These are phyloP conservation scores for Sebastes umbrosus DNA, from an alignment of 2,797 vertebrate genomes.

Conservation along the genomic window DNA sequence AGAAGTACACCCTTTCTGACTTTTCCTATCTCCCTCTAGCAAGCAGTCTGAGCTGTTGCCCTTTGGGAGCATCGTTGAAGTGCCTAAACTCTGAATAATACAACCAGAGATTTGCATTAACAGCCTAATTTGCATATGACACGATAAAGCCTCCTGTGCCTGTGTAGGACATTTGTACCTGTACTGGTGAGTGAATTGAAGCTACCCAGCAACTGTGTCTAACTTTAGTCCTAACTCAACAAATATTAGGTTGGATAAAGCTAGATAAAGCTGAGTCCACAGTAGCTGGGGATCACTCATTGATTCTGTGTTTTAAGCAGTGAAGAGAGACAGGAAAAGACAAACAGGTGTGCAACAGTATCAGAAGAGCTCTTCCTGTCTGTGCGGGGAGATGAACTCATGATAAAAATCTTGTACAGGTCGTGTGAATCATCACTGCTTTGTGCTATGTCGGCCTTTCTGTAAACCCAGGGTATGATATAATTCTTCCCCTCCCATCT, in stretches of 20 bases:
- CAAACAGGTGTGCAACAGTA: slow-evolving; percentile 36
- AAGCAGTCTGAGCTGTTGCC: neutral
- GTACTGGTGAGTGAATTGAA: neutral
- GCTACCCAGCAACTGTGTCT: neutral
- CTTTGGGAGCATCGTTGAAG: neutral
- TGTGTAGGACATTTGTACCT: neutral
- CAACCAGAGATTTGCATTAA: slow-evolving; percentile 3
- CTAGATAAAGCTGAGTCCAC: neutral
- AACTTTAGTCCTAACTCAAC: neutral
- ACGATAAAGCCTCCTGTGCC: neutral
- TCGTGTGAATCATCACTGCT: neutral
- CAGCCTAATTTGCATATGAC: slow-evolving; percentile 14
- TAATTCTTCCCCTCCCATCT: neutral
- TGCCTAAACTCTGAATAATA: slow-evolving; percentile 9
- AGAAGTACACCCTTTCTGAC: neutral
- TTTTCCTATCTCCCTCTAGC: neutral
- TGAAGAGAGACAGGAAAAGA: slow-evolving; percentile 43
- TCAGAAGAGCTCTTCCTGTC: slow-evolving; percentile 46
- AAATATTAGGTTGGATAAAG: neutral
- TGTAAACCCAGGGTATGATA: neutral
- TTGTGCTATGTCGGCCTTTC: neutral
- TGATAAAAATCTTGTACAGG: neutral
- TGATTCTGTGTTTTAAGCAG: neutral
- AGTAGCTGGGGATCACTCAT: neutral
- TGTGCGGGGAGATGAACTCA: slow-evolving; percentile 8